Evolutionary conservation across 2,888 invertebrate species (phyloP).

Genomic region (Epistrophella euchroma): DNA sequence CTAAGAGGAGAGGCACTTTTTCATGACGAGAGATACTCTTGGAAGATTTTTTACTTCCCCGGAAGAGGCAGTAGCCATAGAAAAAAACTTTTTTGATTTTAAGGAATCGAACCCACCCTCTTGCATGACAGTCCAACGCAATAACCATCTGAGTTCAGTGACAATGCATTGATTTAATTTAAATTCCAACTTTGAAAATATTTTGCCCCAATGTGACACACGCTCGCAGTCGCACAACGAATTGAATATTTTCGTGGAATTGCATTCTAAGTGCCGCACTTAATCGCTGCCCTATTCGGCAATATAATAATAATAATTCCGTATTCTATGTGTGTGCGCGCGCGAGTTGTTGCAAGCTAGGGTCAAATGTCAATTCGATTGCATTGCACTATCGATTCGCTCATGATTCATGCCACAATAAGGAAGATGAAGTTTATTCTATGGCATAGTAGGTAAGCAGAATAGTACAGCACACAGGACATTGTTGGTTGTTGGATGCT

Average conservation of each 20-base stretch:
- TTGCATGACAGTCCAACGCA: no score
- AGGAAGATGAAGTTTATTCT: background rate
- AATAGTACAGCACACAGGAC: conserved; percentile 39
- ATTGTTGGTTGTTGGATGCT: background rate
- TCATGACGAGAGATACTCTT: no score
- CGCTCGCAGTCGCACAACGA: conserved; percentile 34
- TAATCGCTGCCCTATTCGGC: conserved; percentile 70
- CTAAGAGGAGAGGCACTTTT: no score
- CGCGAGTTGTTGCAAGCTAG: conserved; percentile 2
- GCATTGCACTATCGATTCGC: conserved; percentile 33
- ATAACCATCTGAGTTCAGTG: no score
- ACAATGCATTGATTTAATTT: background rate
- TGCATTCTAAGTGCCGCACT: conserved; percentile 74
- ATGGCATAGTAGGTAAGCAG: no score
- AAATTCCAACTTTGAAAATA: background rate
- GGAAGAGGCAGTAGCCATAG: no score
- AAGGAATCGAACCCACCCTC: no score
- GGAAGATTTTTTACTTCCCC: no score
- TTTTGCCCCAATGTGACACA: background rate
- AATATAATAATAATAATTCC: conserved; percentile 46
- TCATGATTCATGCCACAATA: conserved; percentile 22
- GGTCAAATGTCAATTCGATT: conserved; percentile 71
- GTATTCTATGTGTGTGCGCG: background rate
- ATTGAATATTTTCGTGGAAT: conserved; percentile 72
- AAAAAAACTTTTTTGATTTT: no score